phyloP scores from a whole-genome alignment of 2,888 invertebrate species.

The Hanleya hanleyi region DNA sequence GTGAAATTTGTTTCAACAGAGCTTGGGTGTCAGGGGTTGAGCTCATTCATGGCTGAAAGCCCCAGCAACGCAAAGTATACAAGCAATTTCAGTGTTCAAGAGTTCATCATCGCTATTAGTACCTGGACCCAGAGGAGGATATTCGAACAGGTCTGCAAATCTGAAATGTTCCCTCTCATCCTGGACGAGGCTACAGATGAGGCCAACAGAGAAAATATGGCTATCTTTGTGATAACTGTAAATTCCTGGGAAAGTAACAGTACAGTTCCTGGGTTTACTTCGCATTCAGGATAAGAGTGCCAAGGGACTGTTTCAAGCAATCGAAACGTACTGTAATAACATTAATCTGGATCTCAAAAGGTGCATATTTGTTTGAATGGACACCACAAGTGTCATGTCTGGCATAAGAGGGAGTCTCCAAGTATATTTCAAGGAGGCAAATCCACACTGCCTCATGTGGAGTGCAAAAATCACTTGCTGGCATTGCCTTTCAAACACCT shows the following conservation, averaged over 20 bases:
- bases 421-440: not conserved
- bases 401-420: not conserved
- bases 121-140: not conserved
- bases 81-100: not conserved
- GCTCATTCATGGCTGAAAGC: not conserved
- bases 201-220: not conserved
- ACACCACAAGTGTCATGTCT: not conserved
- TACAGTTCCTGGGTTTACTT: not conserved
- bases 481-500: not conserved
- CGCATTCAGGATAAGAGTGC: not conserved
- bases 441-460: not conserved
- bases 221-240: not conserved
- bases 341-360: not conserved
- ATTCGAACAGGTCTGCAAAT: not conserved
- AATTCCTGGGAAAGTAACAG: not conserved
- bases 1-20: not conserved
- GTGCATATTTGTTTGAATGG: not conserved
- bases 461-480: not conserved
- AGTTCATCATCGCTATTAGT: not conserved
- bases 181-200: not conserved
- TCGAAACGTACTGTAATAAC: not conserved
- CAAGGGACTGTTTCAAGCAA: not conserved
- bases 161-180: not conserved
- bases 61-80: not conserved
- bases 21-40: not conserved